Conservation (phyloP, 2,888 invertebrate species). For the Oligia latruncula region DNA sequence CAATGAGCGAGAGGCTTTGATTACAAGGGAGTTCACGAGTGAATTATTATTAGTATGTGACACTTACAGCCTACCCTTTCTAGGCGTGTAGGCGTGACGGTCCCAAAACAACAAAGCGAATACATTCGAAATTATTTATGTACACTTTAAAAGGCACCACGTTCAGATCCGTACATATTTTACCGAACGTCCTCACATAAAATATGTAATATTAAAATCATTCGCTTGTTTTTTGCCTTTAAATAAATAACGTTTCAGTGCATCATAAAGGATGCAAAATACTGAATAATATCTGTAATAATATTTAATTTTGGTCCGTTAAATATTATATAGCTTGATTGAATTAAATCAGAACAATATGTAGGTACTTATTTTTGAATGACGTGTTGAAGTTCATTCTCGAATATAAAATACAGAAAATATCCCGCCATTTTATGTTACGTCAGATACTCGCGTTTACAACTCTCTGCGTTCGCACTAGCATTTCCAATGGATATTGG, state of each 20-base stretch:
- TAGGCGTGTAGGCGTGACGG: conserved; percentile 15
- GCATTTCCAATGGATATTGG: conserved; percentile 25
- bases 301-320: conserved; percentile 33
- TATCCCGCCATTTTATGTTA: background rate
- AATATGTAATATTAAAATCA: conserved; percentile 55
- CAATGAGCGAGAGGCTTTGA: background rate
- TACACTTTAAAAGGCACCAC: conserved; percentile 56
- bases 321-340: conserved; percentile 26
- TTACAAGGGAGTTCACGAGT: background rate
- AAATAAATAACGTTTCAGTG: conserved; percentile 47
- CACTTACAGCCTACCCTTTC: conserved; percentile 11
- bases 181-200: conserved; percentile 44
- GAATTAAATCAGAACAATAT: conserved; percentile 9
- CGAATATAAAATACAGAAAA: conserved; percentile 18
- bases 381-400: conserved; percentile 33
- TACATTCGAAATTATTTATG: conserved; percentile 55
- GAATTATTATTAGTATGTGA: conserved; percentile 18
- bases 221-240: conserved; percentile 32
- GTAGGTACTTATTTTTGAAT: conserved; percentile 23
- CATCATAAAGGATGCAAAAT: conserved; percentile 35
- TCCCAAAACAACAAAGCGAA: conserved; percentile 45
- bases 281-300: conserved; percentile 9
- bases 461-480: background rate
- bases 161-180: conserved; percentile 53
- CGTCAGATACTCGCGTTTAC: background rate